Conservation (phyloP, 1,140 invertebrate genomes). For the Orchesella cincta region DNA sequence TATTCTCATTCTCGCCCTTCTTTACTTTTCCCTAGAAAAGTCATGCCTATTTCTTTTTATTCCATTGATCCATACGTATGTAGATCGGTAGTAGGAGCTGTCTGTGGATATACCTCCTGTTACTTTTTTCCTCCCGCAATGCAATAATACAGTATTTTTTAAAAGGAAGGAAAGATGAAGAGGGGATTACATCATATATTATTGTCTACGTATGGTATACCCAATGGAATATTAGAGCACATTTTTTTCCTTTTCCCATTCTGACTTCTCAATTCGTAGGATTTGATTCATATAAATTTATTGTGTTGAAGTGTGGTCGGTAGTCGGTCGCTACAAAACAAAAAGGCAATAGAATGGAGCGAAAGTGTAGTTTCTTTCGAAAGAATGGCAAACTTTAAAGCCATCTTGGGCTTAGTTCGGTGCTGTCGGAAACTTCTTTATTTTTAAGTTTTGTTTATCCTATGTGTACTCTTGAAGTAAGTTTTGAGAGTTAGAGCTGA, state of each 20-base stretch:
- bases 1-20: background rate
- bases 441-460: background rate
- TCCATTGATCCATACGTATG: background rate
- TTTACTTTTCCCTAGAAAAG: background rate
- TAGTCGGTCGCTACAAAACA: background rate
- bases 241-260: background rate
- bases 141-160: background rate
- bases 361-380: too few relatives aligned
- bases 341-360: background rate
- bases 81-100: too few relatives aligned
- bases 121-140: too few relatives aligned
- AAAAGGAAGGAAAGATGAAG: background rate
- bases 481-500: too few relatives aligned
- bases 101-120: too few relatives aligned
- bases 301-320: background rate
- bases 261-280: background rate
- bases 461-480: background rate
- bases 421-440: too few relatives aligned
- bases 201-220: too few relatives aligned
- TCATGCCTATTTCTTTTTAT: background rate
- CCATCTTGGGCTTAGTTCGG: too few relatives aligned
- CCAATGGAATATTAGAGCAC: too few relatives aligned
- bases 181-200: background rate
- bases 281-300: background rate
- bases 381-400: too few relatives aligned